Evolutionary conservation across 2,113 vertebrate species (phyloP).

Genomic region (Protobothrops mucrosquamatus): DNA sequence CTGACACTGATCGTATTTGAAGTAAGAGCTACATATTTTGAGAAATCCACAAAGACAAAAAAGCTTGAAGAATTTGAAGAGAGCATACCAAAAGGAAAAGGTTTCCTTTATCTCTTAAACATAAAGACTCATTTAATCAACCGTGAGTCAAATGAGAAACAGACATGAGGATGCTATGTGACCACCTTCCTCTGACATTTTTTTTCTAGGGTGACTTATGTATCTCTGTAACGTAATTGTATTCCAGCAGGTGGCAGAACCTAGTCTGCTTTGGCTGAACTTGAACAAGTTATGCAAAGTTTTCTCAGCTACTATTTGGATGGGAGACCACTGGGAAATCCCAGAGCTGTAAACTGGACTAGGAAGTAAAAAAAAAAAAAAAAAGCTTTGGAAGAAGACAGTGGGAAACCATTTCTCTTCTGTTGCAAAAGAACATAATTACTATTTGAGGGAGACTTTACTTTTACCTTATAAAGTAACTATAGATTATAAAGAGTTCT

Average conservation of each 20-base stretch:
- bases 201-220: background rate
- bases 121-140: background rate
- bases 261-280: background rate
- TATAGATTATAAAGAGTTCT: background rate
- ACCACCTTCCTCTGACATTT: background rate
- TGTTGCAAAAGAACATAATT: background rate
- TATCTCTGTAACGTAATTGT: background rate
- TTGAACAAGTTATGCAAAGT: background rate
- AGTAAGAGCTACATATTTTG: background rate
- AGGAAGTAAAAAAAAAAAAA: background rate
- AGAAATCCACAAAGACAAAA: background rate
- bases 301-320: background rate
- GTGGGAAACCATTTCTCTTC: background rate
- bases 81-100: background rate
- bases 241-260: background rate
- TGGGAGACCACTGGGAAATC: background rate
- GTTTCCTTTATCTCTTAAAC: background rate
- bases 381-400: background rate
- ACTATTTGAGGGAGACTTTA: background rate
- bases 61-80: background rate
- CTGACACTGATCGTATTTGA: background rate
- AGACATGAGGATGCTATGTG: background rate
- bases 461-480: background rate
- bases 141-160: background rate
- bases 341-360: background rate